phyloP scores from a whole-genome alignment of 2,888 invertebrate species.

The Trissonchulus latispiculum region DNA sequence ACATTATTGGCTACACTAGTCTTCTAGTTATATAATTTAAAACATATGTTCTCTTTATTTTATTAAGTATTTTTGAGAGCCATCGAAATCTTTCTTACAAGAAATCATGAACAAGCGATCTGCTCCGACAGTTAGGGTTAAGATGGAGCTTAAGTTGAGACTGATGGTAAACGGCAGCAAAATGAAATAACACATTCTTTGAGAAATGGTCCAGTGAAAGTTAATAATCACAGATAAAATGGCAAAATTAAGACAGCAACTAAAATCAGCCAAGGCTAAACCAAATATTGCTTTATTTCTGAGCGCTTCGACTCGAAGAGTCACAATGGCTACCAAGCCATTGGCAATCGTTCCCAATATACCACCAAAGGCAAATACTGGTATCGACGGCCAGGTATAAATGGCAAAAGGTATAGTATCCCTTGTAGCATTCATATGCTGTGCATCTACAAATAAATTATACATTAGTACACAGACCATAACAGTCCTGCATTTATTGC shows the following conservation, averaged over 20 bases:
- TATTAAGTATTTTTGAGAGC: no score
- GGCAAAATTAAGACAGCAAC: neutral
- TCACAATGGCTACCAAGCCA: neutral
- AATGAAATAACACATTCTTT: neutral
- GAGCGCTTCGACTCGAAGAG: neutral
- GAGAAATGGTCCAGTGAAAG: neutral
- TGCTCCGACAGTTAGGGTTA: neutral
- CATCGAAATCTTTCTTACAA: no score
- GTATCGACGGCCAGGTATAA: neutral
- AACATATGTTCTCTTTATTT: no score
- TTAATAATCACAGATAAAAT: neutral
- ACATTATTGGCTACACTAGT: no score
- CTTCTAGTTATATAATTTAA: no score
- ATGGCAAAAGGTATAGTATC: neutral
- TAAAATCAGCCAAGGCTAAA: neutral
- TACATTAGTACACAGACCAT: no score
- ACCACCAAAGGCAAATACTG: neutral
- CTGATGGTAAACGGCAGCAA: neutral
- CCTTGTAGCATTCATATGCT: no score
- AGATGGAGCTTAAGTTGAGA: neutral
- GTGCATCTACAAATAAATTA: no score
- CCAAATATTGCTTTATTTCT: neutral
- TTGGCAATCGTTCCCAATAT: neutral
- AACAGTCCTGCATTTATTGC: no score
- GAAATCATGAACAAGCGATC: no score